Evolutionary conservation across 2,888 invertebrate genomes (phyloP), one percentile per base, ranked within the genome.

Genomic region (Trypoxylon attenuatum): DNA sequence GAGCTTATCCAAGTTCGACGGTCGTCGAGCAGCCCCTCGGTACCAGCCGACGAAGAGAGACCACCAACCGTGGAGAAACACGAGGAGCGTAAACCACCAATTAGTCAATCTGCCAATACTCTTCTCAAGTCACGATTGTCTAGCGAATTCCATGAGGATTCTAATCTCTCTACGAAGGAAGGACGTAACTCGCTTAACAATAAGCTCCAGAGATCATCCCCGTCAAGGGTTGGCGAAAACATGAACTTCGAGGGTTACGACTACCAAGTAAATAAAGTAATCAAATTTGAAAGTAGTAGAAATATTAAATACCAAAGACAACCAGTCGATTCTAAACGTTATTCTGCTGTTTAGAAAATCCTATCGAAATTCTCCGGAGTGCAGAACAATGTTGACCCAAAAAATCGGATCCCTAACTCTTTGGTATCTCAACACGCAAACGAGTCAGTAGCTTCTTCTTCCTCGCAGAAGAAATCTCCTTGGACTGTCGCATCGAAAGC

Each of bases 1-100:
- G 25, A 52, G 10, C 41, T 10, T 18, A 5, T 54, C n/a, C 56
- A 65, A 15, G 55, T 65, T 5, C 64, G 45, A 15, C 61, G 70
- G 3, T 69, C 71, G 2, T 58, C 64, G 42, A 73, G 71, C 49
- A 65, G 57, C 1, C 73, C 77, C 0, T 45, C 56, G 8, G 45
- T 54, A 3, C 49, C 21, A 10, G 27, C 33, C 18, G 50, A n/a
- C 50, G 18, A 15, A 5, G 23, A 41, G 10, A 5, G 16, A 29
- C 8, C 42, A 33, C 2, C 19, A 10, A 0, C 23, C 6, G 22
- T 29, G 16, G n/a, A 23, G 19, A 18, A 6, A n/a, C n/a, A n/a
- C n/a, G 10, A 33, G 0, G 13, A 10, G 4, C 1, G 4, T 0
- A 10, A 33, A 2, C 10, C 10, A 1, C 1, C 33, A 1, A n/a